Base-by-base conservation (phyloP, 2,888 invertebrate species). In the Thumatha senex region DNA sequence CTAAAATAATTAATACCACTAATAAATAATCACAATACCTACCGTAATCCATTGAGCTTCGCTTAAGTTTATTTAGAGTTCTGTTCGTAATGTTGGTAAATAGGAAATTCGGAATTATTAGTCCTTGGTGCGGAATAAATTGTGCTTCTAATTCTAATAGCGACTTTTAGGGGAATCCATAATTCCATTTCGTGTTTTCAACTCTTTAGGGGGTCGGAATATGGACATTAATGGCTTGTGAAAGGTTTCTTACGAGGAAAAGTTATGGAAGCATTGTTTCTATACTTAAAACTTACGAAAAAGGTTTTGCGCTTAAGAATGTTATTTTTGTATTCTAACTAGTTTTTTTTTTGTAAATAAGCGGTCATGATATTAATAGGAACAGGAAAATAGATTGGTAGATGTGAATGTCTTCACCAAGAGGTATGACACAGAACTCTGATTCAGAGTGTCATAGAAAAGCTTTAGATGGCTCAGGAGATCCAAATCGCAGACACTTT, bases 131-230 rank as follows among this genome's bases (percentile, higher is more conserved):
- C 72, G 69, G 75, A 82, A 84, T 86, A 87, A 85, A 87, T 83
- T 84, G 82, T 77, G 70, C 76, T 74, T 84, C 77, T 85, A 86
- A 87, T 85, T 86, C 84, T 84, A 82, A 85, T 86, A 80, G 80
- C 78, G 78, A 86, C 85, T 88, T 88, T 86, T 82, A 86, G 88
- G 89, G 87, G 86, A 84, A 81, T 80, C 78, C 76, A 79, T 89
- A 89, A 89, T 89, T 89, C 85, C 83, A 87, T 90, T 89, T 80
- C 81, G 80, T 87, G 86, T 85, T 84, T 83, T 76, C 81, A 89
- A 89, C 89, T 90, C 86, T 88, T 90, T 89, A 75, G 80, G 86
- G 86, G 85, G 81, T 77, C 73, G 77, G 64, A 76, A 78, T 82
- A 84, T 81, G 78, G 82, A 80, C 84, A 84, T 84, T 89, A 87